Conservation (phyloP, 2,797 vertebrate genomes). For the Phalanger gymnotis region DNA sequence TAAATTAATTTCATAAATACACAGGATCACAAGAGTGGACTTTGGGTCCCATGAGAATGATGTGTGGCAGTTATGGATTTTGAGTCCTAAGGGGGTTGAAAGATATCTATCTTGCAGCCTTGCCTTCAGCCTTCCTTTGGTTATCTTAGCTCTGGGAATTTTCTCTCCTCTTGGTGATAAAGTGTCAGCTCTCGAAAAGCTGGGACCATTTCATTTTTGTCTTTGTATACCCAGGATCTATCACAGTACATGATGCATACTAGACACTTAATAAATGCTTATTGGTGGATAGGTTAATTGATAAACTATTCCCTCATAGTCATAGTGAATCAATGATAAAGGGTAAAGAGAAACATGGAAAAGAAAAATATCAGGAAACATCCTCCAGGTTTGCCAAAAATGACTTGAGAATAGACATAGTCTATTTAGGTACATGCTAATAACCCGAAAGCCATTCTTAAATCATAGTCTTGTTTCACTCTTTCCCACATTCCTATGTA, state of each 20-base stretch:
- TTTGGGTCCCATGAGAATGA: neutral
- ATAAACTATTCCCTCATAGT: neutral
- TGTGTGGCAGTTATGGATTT: neutral
- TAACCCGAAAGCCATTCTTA: constrained; percentile 33
- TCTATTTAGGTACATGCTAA: constrained; percentile 26
- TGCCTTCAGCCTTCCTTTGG: neutral
- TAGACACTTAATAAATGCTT: neutral
- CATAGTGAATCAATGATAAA: neutral
- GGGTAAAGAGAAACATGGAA: neutral
- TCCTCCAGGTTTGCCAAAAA: neutral
- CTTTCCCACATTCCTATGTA: neutral
- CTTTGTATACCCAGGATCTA: neutral
- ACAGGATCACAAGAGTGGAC: neutral
- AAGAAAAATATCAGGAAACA: constrained; percentile 1
- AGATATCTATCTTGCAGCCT: neutral
- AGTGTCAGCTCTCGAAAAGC: neutral
- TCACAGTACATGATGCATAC: neutral
- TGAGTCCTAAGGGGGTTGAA: neutral
- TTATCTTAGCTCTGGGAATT: neutral
- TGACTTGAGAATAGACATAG: neutral
- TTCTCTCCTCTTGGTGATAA: neutral
- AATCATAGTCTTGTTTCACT: constrained; percentile 19
- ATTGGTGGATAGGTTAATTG: neutral
- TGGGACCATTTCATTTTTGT: neutral
- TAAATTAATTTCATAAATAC: neutral